These are phyloP conservation scores for Gadus chalcogrammus DNA, from an alignment of 2,113 vertebrate species.

Conservation along the genomic window DNA sequence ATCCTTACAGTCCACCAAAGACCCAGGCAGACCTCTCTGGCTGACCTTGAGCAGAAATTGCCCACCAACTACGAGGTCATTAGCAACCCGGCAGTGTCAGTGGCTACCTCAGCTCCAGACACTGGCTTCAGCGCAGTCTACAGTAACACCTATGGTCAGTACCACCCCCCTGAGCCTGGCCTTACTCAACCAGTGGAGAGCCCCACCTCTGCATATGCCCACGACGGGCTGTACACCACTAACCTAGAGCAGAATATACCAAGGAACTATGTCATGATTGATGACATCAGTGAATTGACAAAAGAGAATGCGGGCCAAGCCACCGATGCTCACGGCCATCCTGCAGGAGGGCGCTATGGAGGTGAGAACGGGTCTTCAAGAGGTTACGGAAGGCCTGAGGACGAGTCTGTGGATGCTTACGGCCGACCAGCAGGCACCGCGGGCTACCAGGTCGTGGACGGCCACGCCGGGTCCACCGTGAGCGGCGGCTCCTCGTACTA, in stretches of 20 bases:
- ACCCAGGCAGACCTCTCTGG: conserved; percentile 88
- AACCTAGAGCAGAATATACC: conserved; percentile 95
- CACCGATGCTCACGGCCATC: conserved; percentile 67
- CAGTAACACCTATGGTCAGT: conserved; percentile 81
- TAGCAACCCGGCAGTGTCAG: conserved; percentile 74
- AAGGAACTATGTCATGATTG: conserved; percentile 98
- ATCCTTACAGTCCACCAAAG: conserved; percentile 82
- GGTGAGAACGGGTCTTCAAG: conserved; percentile 74
- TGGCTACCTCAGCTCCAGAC: conserved; percentile 81
- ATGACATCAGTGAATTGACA: conserved; percentile 96
- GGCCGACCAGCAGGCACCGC: conserved; percentile 71
- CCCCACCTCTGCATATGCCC: conserved; percentile 79
- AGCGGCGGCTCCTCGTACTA: conserved; percentile 77
- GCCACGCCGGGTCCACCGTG: conserved; percentile 58
- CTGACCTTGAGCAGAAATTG: conserved; percentile 93
- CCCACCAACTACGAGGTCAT: conserved; percentile 97
- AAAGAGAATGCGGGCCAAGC: conserved; percentile 82
- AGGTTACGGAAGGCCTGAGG: conserved; percentile 83
- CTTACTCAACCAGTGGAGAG: conserved; percentile 75
- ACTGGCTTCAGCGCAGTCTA: conserved; percentile 72
- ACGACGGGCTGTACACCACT: conserved; percentile 88
- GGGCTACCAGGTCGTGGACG: conserved; percentile 61
- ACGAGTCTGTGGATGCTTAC: conserved; percentile 80
- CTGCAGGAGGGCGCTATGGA: conserved; percentile 72
- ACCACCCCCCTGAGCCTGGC: conserved; percentile 75